phyloP scores from a whole-genome alignment of 2,113 vertebrate genomes.

The Clarias gariepinus region DNA sequence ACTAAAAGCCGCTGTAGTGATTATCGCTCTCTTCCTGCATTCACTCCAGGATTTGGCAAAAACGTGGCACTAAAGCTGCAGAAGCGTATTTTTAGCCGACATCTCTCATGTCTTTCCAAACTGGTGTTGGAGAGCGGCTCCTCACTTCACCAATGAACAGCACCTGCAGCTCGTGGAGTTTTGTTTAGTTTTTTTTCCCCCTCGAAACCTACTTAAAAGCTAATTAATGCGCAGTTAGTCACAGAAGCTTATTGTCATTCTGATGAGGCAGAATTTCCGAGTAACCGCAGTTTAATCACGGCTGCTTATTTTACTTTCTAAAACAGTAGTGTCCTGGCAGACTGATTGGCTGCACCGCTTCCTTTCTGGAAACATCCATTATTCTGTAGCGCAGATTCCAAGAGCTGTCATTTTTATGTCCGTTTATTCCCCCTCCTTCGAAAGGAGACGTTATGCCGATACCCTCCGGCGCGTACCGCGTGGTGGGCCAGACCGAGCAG shows the following conservation, averaged over 20 bases:
- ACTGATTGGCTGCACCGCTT: background rate
- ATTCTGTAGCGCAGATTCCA: background rate
- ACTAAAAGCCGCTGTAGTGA: background rate
- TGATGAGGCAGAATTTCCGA: slow-evolving; percentile 15
- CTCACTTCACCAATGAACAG: slow-evolving; percentile 26
- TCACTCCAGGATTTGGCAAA: background rate
- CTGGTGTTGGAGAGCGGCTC: slow-evolving; percentile 28
- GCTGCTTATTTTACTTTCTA: background rate
- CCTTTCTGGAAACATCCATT: background rate
- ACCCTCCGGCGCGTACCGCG: background rate
- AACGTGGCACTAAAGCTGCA: background rate
- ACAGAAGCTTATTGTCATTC: background rate
- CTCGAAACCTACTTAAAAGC: slow-evolving; percentile 19
- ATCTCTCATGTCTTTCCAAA: slow-evolving; percentile 20
- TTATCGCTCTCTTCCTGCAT: background rate
- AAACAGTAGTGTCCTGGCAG: background rate
- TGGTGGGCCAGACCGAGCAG: background rate
- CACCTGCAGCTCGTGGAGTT: slow-evolving; percentile 32
- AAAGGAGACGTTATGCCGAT: background rate
- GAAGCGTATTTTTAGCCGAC: background rate
- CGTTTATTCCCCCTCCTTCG: background rate
- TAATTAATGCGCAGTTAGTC: slow-evolving; percentile 33
- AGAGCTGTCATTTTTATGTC: background rate
- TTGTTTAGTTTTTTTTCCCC: background rate
- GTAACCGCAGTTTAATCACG: background rate